phyloP scores from a whole-genome alignment of 2,888 invertebrate genomes.

The Cryptophagus acutangulus region DNA sequence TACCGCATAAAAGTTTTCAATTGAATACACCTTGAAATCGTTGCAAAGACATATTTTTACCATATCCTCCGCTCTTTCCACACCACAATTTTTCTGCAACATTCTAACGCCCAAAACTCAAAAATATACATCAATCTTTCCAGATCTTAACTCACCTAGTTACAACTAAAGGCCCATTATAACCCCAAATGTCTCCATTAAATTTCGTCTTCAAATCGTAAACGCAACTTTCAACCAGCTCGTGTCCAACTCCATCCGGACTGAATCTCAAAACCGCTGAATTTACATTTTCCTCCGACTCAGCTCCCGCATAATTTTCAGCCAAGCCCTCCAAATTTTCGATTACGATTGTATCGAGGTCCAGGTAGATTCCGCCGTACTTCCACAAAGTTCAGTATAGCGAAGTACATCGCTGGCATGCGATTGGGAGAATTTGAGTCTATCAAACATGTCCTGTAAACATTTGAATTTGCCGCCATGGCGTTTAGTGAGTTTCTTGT shows the following conservation, averaged over 20 bases:
- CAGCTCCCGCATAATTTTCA: constrained; percentile 60
- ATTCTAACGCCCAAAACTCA: no score
- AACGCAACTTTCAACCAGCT: constrained; percentile 55
- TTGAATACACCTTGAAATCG: constrained; percentile 61
- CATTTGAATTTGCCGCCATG: no score
- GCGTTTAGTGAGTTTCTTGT: no score
- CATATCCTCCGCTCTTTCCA: constrained; percentile 52
- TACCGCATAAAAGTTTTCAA: constrained; percentile 64
- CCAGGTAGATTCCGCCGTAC: constrained; percentile 73
- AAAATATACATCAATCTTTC: no score
- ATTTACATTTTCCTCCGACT: constrained; percentile 56
- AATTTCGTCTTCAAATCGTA: constrained; percentile 53
- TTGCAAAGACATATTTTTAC: no score
- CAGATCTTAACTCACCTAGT: no score
- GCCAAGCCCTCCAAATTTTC: constrained; percentile 54
- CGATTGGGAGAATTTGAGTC: no score
- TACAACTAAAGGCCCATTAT: constrained; percentile 64
- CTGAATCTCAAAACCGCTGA: constrained; percentile 65
- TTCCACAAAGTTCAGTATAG: constrained; percentile 65
- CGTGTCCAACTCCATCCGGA: constrained; percentile 51
- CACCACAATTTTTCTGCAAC: constrained; percentile 54
- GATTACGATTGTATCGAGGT: constrained; percentile 67
- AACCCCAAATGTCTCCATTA: constrained; percentile 55
- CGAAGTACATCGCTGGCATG: constrained; percentile 64
- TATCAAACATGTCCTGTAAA: no score